Conservation (phyloP, 2,888 invertebrate species). For the Galeopsomyia nigrocyanea region DNA sequence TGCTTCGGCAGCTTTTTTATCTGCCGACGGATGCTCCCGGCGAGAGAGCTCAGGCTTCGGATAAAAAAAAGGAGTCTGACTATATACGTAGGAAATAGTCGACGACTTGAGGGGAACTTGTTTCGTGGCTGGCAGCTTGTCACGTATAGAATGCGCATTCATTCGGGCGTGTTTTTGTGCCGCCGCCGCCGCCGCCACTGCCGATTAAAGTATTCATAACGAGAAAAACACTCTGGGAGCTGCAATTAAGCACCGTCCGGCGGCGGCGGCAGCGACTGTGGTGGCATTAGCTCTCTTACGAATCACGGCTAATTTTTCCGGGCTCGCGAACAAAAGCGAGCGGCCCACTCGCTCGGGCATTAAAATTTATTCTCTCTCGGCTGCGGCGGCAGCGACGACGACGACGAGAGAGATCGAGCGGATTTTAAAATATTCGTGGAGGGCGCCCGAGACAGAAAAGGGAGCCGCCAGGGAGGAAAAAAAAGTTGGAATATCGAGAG, state of each 20-base stretch:
- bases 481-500: conserved; percentile 23
- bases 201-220: no score
- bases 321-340: no score
- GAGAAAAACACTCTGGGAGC: no score
- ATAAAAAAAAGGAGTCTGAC: background rate
- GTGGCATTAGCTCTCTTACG: no score
- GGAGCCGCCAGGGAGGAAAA: conserved; percentile 3
- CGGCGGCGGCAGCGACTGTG: no score
- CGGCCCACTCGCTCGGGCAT: conserved; percentile 7
- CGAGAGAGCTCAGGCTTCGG: conserved; percentile 40
- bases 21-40: conserved; percentile 44
- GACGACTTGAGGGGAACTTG: background rate
- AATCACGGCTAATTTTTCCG: no score
- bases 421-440: conserved; percentile 19
- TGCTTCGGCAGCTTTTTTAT: background rate
- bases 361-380: conserved; percentile 17
- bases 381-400: no score
- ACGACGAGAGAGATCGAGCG: background rate
- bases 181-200: no score
- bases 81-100: conserved; percentile 6
- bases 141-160: no score
- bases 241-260: no score
- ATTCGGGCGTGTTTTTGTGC: no score
- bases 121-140: no score
- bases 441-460: background rate